Base-by-base conservation (phyloP, 2,113 vertebrate genomes). In the Gymnocephalus cernua region DNA sequence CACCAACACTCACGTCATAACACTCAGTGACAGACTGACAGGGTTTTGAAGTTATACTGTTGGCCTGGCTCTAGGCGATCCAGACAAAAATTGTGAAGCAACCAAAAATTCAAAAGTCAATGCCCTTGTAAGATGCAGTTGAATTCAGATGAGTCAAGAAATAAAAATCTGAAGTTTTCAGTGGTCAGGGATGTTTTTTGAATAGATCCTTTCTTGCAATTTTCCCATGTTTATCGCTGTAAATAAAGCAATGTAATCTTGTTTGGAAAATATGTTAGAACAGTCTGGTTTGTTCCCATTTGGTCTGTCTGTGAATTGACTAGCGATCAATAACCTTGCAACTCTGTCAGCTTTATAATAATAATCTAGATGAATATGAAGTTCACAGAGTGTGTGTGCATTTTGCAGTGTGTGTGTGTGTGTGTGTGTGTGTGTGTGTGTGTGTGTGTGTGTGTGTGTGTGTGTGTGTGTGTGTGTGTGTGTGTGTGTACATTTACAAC, bases 301-400 rank as follows among this genome's bases (percentile, higher is more conserved):
- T 65, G 21, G 41, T 83, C 64, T 44, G 74, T 78, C 71, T 85
- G 58, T 62, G 61, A 81, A 80, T 65, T 68, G 75, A 82, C 41
- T 68, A 4, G 68, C 70, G 75, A 90, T 90, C 85, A 87, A 89
- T 90, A 89, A 41, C 29, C 48, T 79, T 7, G 4, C 73, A 80
- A 61, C 54, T 80, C 76, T 85, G 76, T 74, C 77, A 70, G 79
- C 53, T 85, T 76, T 25, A 66, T 86, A 77, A 38, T 38, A 38
- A 38, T 38, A 82, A 63, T 61, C 21, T 44, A 50, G 69, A 79
- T 75, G 29, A 87, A 83, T 80, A 71, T 74, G 75, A 62, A 77
- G 41, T 29, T 74, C 23, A 56, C 7, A 47, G 10, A 14, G 35
- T 50, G 62, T 32, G 54, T 19, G 21, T 35, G 63, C 59, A 18